These are phyloP conservation scores for Pluvianellus socialis DNA, from an alignment of 2,113 vertebrate species.

Conservation along the genomic window DNA sequence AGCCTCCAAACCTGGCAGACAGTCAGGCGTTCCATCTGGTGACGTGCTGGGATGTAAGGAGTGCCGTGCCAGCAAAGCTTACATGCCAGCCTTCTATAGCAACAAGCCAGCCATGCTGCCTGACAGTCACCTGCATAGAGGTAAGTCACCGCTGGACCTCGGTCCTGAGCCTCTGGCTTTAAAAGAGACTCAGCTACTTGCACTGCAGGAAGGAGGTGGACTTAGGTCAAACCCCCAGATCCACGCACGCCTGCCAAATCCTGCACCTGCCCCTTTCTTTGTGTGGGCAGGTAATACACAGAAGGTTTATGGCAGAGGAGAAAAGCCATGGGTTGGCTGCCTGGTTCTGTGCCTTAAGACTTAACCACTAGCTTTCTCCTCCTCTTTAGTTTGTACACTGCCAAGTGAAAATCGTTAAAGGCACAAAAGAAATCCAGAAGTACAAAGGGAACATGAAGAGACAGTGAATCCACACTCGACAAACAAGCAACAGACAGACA, in stretches of 20 bases:
- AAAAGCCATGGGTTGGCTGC: not conserved
- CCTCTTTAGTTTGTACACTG: not conserved
- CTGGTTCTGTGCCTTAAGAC: not conserved
- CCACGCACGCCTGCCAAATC: not conserved
- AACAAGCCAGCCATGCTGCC: not conserved
- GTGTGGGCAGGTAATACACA: not conserved
- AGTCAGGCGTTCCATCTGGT: not conserved
- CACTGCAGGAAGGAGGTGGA: not conserved
- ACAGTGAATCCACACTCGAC: not conserved
- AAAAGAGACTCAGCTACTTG: not conserved
- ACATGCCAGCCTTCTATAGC: not conserved
- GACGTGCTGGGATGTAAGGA: not conserved
- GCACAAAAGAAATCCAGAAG: not conserved
- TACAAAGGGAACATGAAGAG: not conserved
- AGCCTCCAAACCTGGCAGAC: not conserved
- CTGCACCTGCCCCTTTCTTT: not conserved
- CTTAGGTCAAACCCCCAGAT: not conserved
- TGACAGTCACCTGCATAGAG: not conserved
- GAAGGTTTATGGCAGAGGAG: not conserved
- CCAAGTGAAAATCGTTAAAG: not conserved
- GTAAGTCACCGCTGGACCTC: not conserved
- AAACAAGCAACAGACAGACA: not conserved
- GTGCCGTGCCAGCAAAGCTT: constrained; percentile 10
- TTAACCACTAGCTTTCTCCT: not conserved
- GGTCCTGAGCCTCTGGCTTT: not conserved